These are phyloP conservation scores for Synchiropus splendidus DNA, from an alignment of 2,113 vertebrate species.

Conservation along the genomic window DNA sequence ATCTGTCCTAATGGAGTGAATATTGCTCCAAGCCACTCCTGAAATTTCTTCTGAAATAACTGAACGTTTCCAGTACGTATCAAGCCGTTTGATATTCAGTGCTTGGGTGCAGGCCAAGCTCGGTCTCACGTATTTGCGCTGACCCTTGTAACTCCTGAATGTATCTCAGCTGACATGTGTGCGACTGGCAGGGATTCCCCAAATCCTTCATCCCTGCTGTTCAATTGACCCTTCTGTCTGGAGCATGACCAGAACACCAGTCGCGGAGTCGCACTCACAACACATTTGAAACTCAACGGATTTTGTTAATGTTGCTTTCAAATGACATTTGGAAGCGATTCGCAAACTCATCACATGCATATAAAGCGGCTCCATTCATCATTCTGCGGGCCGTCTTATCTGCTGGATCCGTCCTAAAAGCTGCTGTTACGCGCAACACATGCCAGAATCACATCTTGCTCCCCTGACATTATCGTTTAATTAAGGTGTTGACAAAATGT, in stretches of 20 bases:
- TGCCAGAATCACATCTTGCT: slow-evolving; percentile 2
- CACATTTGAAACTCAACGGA: neutral
- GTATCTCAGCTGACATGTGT: no score
- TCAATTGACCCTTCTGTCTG: slow-evolving; percentile 1
- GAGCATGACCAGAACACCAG: neutral
- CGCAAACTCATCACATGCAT: neutral
- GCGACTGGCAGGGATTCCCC: slow-evolving; percentile 2
- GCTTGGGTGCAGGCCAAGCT: no score
- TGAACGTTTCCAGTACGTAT: no score
- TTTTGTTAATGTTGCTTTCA: neutral
- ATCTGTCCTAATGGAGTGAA: no score
- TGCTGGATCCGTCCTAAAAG: neutral
- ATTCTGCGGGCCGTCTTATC: slow-evolving; percentile 9
- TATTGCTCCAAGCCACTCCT: no score
- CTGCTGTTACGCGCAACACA: neutral
- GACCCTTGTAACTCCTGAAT: no score
- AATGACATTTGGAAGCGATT: neutral
- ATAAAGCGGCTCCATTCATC: slow-evolving; percentile 5
- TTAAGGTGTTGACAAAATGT: slow-evolving; percentile 8
- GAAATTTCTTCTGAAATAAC: no score
- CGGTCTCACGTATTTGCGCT: no score
- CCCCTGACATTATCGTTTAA: slow-evolving; percentile 24
- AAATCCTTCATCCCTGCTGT: slow-evolving; percentile 1
- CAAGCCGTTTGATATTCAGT: no score
- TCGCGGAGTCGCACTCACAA: neutral